Base-by-base conservation (phyloP, 2,797 vertebrate species). In the Acipenser oxyrinchus region DNA sequence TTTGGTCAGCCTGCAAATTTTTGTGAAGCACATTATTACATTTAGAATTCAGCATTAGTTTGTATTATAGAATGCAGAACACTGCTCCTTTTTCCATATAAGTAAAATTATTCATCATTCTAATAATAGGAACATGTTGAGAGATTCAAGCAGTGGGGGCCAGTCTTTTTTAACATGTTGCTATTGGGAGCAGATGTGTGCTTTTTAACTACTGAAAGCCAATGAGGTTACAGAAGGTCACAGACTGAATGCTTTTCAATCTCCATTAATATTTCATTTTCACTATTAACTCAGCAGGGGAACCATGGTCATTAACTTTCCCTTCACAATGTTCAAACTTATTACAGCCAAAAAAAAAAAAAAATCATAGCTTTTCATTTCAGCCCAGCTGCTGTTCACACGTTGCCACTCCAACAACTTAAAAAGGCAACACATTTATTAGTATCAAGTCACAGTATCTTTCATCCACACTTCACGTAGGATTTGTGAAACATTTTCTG, bases 121-220 rank as follows among this genome's bases (percentile, higher is more conserved):
- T 37, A 37, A 37, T 37, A 37, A 37, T 37, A 37, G 37, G 37
- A 37, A 5, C 37, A 37, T 37, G 37, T 37, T 37, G 37, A 37
- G 37, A 37, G 37, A 37, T 37, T 37, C 18, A 18, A 18, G 18
- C 18, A 18, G 18, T 1, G 18, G 18, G 18, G 18, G 18, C 18
- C 18, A 18, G 18, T 18, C 37, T 67, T 61, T 12, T 48, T 48
- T 15, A 62, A 37, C 49, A 66, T 77, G 85, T 86, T 79, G 77
- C 82, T 88, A 88, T 88, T 86, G 80, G 80, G 83, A 89, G 82
- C 87, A 91, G 88, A 88, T 90, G 86, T 89, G 79, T 75, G 74
- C 77, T 75, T 71, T 84, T 76, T 76, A 80, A 84, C 82, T 86
- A 77, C 78, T 80, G 79, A 85, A 82, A 82, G 86, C 77, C 66